These are phyloP conservation scores for Crenichthys baileyi DNA, from an alignment of 2,797 vertebrate species.

Conservation along the genomic window DNA sequence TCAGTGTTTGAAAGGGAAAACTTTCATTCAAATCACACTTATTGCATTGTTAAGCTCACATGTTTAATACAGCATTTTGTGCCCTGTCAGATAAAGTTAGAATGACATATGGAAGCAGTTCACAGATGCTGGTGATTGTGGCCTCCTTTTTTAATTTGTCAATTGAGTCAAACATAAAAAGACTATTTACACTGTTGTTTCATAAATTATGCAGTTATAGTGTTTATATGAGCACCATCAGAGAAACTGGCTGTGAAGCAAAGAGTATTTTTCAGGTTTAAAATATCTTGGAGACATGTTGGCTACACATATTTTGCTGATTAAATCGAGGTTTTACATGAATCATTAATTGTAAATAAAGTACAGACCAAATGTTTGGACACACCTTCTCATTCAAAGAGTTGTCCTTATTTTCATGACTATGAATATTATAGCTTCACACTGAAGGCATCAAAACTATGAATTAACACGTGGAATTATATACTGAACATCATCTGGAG, in stretches of 20 bases:
- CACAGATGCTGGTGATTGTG: slow-evolving; percentile 8
- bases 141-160: slow-evolving; percentile 17
- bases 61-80: background rate
- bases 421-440: no score
- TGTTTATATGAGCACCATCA: slow-evolving; percentile 36
- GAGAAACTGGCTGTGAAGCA: slow-evolving; percentile 14
- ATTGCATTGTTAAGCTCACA: background rate
- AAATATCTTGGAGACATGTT: slow-evolving; percentile 28
- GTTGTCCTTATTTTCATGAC: no score
- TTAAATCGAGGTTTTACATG: slow-evolving; percentile 13
- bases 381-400: no score
- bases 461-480: no score
- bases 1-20: background rate
- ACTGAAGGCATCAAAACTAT: no score
- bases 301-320: slow-evolving; percentile 1
- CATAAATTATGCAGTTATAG: slow-evolving; percentile 30
- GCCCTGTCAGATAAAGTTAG: background rate
- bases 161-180: slow-evolving; percentile 17
- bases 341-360: slow-evolving; percentile 12
- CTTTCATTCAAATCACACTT: background rate
- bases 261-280: slow-evolving; percentile 28
- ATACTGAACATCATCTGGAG: no score
- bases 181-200: slow-evolving; percentile 18
- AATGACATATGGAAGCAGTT: slow-evolving; percentile 30
- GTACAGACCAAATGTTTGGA: no score